Conservation (phyloP, 2,797 vertebrate species). For the Clarias laeviceps region DNA sequence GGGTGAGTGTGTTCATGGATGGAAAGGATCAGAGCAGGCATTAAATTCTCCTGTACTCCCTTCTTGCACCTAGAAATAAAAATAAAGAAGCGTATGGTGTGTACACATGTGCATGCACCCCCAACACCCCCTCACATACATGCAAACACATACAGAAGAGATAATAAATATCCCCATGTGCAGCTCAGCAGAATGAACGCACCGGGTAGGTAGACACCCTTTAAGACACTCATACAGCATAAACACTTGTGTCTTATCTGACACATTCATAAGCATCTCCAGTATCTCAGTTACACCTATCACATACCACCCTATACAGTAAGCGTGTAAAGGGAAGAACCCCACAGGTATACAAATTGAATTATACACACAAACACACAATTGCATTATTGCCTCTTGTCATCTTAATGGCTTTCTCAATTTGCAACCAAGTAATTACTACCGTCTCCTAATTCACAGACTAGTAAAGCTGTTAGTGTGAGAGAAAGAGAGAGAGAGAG, state of each 20-base stretch:
- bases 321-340: conserved; percentile 24
- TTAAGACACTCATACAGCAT: conserved; percentile 5
- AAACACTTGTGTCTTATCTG: not conserved
- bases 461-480: conserved; percentile 49
- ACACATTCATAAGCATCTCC: not conserved
- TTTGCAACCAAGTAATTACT: conserved; percentile 59
- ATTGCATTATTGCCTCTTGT: conserved; percentile 52
- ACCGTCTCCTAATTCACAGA: conserved; percentile 57
- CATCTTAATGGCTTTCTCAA: conserved; percentile 58
- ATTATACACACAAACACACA: conserved; percentile 53
- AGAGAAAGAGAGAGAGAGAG: conserved; percentile 2
- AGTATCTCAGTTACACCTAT: conserved; percentile 17
- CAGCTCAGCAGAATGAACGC: not conserved
- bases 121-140: conserved; percentile 6
- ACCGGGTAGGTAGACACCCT: not conserved
- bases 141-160: conserved; percentile 11
- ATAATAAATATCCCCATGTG: not conserved
- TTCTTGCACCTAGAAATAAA: conserved; percentile 62
- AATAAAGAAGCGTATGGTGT: conserved; percentile 56
- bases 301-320: not conserved
- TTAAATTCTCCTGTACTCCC: conserved; percentile 75
- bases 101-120: conserved; percentile 1
- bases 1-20: conserved; percentile 82
- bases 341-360: conserved; percentile 46
- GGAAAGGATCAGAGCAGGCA: conserved; percentile 86